A percentile compares a stretch with the other conserved stretches of the same genome.
phyloP scores from a whole-genome alignment of 2,888 invertebrate genomes.

The Caenorhabditis drosophilae region DNA sequence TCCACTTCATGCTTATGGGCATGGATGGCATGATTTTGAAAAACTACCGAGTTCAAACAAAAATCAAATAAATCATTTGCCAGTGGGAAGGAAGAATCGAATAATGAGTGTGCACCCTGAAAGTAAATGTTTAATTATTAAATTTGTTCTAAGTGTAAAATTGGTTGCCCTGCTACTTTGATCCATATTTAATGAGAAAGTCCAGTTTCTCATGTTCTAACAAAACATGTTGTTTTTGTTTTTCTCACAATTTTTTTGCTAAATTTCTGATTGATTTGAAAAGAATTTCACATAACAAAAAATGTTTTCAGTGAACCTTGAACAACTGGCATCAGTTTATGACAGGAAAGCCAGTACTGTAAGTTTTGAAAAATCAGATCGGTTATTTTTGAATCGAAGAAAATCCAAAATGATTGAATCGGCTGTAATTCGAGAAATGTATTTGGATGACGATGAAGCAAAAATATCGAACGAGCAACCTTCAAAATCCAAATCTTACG shows the following conservation, averaged over 20 bases:
- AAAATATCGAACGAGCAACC: conserved; percentile 13
- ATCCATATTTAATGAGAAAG: too few species aligned
- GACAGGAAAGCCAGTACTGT: conserved; percentile 33
- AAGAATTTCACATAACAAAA: neutral
- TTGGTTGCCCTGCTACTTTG: too few species aligned
- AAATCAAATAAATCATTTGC: conserved; percentile 27
- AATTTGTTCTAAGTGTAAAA: too few species aligned
- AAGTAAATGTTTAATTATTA: conserved; percentile 18
- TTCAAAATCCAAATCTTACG: conserved; percentile 17
- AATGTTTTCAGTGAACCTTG: conserved; percentile 49
- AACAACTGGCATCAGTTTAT: conserved; percentile 58
- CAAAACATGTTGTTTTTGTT: too few species aligned
- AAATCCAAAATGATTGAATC: conserved; percentile 34
- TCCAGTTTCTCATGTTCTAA: too few species aligned
- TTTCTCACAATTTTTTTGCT: too few species aligned
- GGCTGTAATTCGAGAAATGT: conserved; percentile 11
- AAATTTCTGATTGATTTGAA: neutral
- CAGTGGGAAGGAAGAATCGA: conserved; percentile 27
- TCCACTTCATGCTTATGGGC: conserved; percentile 55
- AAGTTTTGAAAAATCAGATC: conserved; percentile 14
- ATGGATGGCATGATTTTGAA: conserved; percentile 58
- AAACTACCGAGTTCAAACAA: conserved; percentile 11
- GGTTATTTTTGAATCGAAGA: conserved; percentile 31
- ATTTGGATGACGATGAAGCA: conserved; percentile 22
- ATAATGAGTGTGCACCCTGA: conserved; percentile 44